Evolutionary conservation across 2,888 invertebrate species (phyloP).

Genomic region (Eupsilia transversa): DNA sequence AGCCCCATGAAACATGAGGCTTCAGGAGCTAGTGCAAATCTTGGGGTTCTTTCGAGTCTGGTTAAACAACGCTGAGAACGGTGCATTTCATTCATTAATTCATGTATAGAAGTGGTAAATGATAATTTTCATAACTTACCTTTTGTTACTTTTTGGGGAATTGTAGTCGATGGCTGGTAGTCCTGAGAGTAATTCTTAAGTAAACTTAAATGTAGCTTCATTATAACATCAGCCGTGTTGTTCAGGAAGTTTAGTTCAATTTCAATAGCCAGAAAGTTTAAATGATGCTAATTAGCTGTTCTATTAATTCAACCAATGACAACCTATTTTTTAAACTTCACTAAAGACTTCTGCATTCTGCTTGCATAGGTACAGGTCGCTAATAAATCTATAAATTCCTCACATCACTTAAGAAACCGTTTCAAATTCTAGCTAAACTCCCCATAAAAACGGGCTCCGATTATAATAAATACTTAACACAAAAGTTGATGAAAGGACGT

Average conservation of each 20-base stretch:
- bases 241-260: background rate
- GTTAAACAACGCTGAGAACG: too few species aligned
- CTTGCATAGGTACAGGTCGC: background rate
- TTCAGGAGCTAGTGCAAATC: too few species aligned
- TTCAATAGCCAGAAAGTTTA: slow-evolving; percentile 12
- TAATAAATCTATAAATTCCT: background rate
- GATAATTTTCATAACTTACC: too few species aligned
- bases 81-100: too few species aligned
- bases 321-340: background rate
- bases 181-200: background rate
- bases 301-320: background rate
- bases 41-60: too few species aligned
- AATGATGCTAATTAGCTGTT: background rate
- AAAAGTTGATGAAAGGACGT: slow-evolving; percentile 63
- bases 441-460: slow-evolving; percentile 32
- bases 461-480: slow-evolving; percentile 52
- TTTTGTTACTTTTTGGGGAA: too few species aligned
- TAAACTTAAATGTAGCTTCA: background rate
- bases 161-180: too few species aligned
- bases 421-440: slow-evolving; percentile 24
- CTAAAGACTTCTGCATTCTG: background rate
- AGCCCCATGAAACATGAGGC: too few species aligned
- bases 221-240: background rate
- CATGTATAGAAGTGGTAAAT: too few species aligned
- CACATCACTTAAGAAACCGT: background rate